Evolutionary conservation across 1,140 invertebrate species (phyloP), one percentile per base, ranked within the genome.

Genomic region (Neotoxoptera formosana): DNA sequence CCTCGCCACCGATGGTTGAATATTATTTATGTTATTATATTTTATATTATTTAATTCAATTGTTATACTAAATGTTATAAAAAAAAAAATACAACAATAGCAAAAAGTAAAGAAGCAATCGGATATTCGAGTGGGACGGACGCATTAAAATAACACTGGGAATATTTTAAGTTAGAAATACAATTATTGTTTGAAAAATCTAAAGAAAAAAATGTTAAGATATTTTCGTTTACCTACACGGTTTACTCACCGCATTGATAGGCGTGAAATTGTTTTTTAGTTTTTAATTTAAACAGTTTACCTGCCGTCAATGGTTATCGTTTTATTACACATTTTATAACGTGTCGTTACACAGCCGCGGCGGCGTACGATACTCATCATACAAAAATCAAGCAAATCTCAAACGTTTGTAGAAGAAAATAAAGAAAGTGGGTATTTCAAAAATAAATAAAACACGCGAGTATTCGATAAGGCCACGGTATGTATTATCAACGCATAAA

Each of bases 401-500:
- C 30, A n/a, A 67, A 67, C 9, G 30, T 67, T 60, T 60, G 25
- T 11, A 25, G 56, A 67, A n/a, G 60, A 67, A 67, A n/a, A 67
- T n/a, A 67, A n/a, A 67, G 60, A 67, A 67, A 67, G 60, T 67
- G 30, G 3, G 11, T n/a, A n/a, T n/a, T 67, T 67, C 30, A 67
- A n/a, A 67, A 67, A 67, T 67, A 76, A 76, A n/a, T 17, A 76
- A 76, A 76, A 76, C 30, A 0, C 30, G 14, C 0, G 4, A n/a
- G 60, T 76, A n/a, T 67, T 67, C 25, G 11, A 67, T 67, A 67
- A 17, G 30, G n/a, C 30, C 11, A 76, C 60, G 3, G n/a, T 76
- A 76, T 76, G 41, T 76, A 76, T n/a, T 76, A 76, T n/a, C n/a
- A 76, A 76, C 60, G 60, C n/a, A n/a, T n/a, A 76, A 76, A n/a